phyloP scores from a whole-genome alignment of 2,113 vertebrate species.

The Bujurquina vittata region DNA sequence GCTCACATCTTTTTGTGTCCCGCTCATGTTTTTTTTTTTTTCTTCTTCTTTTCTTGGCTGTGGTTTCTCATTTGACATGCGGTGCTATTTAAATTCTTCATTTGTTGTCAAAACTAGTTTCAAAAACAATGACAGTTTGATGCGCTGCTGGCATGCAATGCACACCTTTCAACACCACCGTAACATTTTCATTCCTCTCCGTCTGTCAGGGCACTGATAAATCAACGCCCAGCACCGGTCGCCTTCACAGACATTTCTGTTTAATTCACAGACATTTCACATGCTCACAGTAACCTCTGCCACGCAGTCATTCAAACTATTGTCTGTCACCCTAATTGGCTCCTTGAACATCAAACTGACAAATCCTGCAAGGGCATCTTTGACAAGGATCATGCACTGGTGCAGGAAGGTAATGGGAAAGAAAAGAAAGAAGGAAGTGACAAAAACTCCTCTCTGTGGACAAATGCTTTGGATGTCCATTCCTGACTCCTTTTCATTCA shows the following conservation, averaged over 20 bases:
- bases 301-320: constrained; percentile 50
- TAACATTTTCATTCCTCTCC: constrained; percentile 33
- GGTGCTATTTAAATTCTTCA: constrained; percentile 19
- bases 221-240: constrained; percentile 39
- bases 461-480: background rate
- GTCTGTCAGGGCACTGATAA: constrained; percentile 49
- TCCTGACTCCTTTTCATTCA: constrained; percentile 1
- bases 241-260: constrained; percentile 22
- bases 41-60: background rate
- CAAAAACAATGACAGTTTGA: constrained; percentile 33
- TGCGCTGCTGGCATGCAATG: constrained; percentile 31
- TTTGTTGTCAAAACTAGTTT: constrained; percentile 13
- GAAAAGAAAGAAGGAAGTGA: background rate
- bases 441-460: constrained; percentile 1
- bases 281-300: constrained; percentile 62
- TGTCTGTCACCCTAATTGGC: constrained; percentile 72
- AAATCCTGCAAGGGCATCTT: constrained; percentile 48
- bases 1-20: background rate
- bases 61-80: constrained; percentile 27
- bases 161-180: constrained; percentile 25
- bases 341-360: constrained; percentile 65
- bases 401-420: background rate
- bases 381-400: constrained; percentile 7
- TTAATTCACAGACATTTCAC: constrained; percentile 44
- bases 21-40: background rate